A percentile compares a stretch with the other conserved stretches of the same genome.
phyloP scores from a whole-genome alignment of 2,113 vertebrate species.

The Cinclus mexicanus region DNA sequence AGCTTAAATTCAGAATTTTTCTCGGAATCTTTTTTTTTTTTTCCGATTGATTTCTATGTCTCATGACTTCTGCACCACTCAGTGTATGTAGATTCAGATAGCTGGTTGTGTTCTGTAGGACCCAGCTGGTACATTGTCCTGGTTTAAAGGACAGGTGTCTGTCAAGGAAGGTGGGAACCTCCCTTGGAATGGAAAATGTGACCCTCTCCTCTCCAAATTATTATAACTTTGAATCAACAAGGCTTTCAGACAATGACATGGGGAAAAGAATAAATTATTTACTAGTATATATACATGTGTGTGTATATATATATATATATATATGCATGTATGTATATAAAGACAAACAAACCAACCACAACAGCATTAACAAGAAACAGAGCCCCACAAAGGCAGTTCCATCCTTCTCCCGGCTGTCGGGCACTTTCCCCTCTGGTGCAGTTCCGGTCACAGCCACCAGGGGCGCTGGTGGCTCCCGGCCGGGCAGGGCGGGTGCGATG shows the following conservation, averaged over 20 bases:
- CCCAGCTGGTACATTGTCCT: not conserved
- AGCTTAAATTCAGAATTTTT: not conserved
- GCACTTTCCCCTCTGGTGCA: not conserved
- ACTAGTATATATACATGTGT: too few species aligned
- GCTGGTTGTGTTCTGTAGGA: not conserved
- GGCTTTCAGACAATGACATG: not conserved
- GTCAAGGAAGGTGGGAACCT: not conserved
- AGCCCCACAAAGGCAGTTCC: too few species aligned
- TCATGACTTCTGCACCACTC: not conserved
- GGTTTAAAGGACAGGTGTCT: not conserved
- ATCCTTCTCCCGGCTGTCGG: rapidly evolving
- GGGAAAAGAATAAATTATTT: not conserved
- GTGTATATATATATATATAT: not conserved
- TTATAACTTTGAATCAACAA: not conserved
- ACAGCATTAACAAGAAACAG: not conserved
- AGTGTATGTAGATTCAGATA: not conserved
- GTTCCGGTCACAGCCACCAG: rapidly evolving
- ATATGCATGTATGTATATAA: not conserved
- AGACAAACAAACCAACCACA: not conserved
- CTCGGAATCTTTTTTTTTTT: not conserved
- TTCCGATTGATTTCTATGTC: not conserved
- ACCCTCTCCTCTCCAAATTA: not conserved
- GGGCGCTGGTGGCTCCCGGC: not conserved
- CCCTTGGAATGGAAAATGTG: not conserved
- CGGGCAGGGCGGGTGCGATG: not conserved